These are phyloP conservation scores for Epistrophella euchroma DNA, from an alignment of 2,888 invertebrate genomes.

Conservation along the genomic window DNA sequence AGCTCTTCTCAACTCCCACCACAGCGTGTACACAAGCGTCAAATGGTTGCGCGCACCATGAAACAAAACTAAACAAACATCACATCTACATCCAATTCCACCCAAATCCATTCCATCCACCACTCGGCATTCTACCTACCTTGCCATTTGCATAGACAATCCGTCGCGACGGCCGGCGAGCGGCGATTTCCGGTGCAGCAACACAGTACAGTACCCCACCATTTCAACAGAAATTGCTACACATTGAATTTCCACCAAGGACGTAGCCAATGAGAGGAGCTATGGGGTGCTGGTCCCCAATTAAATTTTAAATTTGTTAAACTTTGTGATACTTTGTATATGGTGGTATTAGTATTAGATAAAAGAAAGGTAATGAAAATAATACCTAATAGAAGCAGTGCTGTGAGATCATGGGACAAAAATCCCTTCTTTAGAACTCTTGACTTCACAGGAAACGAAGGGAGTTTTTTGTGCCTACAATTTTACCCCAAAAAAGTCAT, in stretches of 20 bases:
- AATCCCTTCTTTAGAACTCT: too few species aligned
- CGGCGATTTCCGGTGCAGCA: conserved; percentile 56
- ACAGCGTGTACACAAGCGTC: conserved; percentile 46
- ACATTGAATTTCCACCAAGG: not conserved
- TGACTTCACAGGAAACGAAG: too few species aligned
- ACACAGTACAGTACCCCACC: conserved; percentile 37
- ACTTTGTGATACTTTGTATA: too few species aligned
- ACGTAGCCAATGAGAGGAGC: not conserved
- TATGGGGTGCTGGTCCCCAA: not conserved
- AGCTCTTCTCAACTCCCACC: conserved; percentile 49
- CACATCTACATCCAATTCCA: conserved; percentile 42
- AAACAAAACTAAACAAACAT: conserved; percentile 66
- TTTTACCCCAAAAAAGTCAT: too few species aligned
- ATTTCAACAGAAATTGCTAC: conserved; percentile 32
- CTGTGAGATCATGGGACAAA: too few species aligned
- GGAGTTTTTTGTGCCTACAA: too few species aligned
- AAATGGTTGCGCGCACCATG: conserved; percentile 71
- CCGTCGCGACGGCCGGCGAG: conserved; percentile 37
- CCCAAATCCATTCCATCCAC: conserved; percentile 21
- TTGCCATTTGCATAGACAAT: conserved; percentile 70
- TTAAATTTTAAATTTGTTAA: not conserved
- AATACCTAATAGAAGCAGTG: too few species aligned
- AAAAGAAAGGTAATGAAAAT: too few species aligned
- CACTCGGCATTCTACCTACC: conserved; percentile 53
- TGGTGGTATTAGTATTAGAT: too few species aligned